A percentile compares a stretch with the other conserved stretches of the same genome.
Evolutionary conservation across 2,797 vertebrate genomes (phyloP).

Genomic region (Atherinosoma microstoma): DNA sequence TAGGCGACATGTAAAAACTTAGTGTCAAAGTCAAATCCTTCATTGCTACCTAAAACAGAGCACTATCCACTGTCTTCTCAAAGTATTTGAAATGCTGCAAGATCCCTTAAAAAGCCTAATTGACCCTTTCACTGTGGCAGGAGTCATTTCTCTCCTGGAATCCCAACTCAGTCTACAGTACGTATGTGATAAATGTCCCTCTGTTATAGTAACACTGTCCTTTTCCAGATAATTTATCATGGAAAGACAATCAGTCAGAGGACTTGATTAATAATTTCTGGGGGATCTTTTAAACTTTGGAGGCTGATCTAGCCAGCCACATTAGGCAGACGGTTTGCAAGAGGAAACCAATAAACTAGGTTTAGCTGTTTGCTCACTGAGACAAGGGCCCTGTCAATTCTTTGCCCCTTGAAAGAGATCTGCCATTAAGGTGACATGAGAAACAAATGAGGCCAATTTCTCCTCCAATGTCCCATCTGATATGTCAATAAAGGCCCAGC

Average conservation of each 20-base stretch:
- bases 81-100: constrained; percentile 21
- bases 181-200: constrained; percentile 70
- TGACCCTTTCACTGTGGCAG: constrained; percentile 68
- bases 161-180: constrained; percentile 53
- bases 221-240: constrained; percentile 80
- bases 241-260: constrained; percentile 77
- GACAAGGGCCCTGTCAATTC: constrained; percentile 82
- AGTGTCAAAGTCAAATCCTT: background rate
- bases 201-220: constrained; percentile 69
- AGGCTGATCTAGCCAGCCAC: constrained; percentile 65
- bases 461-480: constrained; percentile 85
- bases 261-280: constrained; percentile 83
- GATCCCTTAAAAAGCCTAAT: constrained; percentile 51
- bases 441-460: constrained; percentile 90
- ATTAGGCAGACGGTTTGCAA: constrained; percentile 74
- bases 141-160: constrained; percentile 62
- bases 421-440: constrained; percentile 86
- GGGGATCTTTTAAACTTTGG: constrained; percentile 79
- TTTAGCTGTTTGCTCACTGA: constrained; percentile 82
- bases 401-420: constrained; percentile 80
- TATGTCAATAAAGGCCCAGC: constrained; percentile 85
- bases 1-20: background rate
- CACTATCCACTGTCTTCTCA: constrained; percentile 6
- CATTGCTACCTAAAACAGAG: constrained; percentile 10
- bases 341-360: constrained; percentile 78